Conservation (phyloP, 2,888 invertebrate species). For the Aphodius sticticus region DNA sequence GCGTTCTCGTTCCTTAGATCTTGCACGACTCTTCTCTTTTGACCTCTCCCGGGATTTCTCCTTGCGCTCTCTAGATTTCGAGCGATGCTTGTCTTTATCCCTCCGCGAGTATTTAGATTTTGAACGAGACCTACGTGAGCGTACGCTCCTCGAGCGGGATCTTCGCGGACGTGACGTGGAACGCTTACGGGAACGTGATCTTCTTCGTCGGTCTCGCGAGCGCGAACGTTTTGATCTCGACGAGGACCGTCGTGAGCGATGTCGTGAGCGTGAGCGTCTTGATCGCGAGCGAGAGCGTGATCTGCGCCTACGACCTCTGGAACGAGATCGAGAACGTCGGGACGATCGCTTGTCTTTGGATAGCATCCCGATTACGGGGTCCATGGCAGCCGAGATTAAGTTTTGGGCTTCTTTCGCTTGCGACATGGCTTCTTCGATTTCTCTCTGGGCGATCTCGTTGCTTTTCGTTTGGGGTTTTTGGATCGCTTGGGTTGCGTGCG, state of each 20-base stretch:
- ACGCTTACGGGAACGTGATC: constrained; percentile 62
- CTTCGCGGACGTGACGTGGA: constrained; percentile 50
- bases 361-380: constrained; percentile 87
- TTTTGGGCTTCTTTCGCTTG: constrained; percentile 96
- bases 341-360: constrained; percentile 83
- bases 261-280: constrained; percentile 67
- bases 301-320: constrained; percentile 59
- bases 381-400: constrained; percentile 92
- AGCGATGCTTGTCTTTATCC: constrained; percentile 43
- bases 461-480: constrained; percentile 93
- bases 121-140: constrained; percentile 47
- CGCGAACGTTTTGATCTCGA: constrained; percentile 67
- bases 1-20: constrained; percentile 34
- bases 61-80: constrained; percentile 53
- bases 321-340: constrained; percentile 55
- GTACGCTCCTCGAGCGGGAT: constrained; percentile 52
- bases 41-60: constrained; percentile 60
- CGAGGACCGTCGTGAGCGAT: constrained; percentile 65
- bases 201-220: constrained; percentile 60
- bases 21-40: constrained; percentile 53
- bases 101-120: constrained; percentile 43
- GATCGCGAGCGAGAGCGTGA: constrained; percentile 73
- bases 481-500: constrained; percentile 92
- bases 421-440: constrained; percentile 97
- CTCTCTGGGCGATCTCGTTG: constrained; percentile 93